A percentile compares a stretch with the other conserved stretches of the same genome.
Evolutionary conservation across 1,140 invertebrate genomes (phyloP).

Genomic region (Nylanderia fulva): DNA sequence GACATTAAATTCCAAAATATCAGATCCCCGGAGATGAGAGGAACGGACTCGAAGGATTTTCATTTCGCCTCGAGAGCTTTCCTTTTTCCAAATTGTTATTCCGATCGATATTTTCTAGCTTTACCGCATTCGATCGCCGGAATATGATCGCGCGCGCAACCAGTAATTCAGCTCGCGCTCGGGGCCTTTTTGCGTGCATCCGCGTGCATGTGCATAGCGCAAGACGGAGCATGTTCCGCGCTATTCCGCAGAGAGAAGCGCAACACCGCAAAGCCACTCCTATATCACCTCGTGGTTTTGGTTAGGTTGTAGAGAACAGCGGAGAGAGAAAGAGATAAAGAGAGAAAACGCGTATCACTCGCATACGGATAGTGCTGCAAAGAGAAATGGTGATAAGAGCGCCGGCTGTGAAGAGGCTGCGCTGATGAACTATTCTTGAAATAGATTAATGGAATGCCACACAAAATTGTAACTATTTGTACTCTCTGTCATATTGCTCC

Average conservation of each 20-base stretch:
- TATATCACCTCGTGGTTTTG: constrained; percentile 79
- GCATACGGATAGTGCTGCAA: constrained; percentile 22
- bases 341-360: constrained; percentile 38
- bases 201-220: constrained; percentile 50
- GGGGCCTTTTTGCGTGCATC: constrained; percentile 59
- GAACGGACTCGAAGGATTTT: background rate
- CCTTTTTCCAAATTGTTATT: background rate
- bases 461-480: constrained; percentile 25
- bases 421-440: constrained; percentile 49
- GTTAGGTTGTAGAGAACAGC: constrained; percentile 36
- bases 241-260: constrained; percentile 62
- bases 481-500: background rate
- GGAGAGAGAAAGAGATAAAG: constrained; percentile 24
- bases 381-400: constrained; percentile 48
- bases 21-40: background rate
- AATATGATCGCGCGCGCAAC: constrained; percentile 22
- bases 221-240: constrained; percentile 70
- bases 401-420: background rate
- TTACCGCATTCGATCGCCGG: background rate
- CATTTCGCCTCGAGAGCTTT: background rate
- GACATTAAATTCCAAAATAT: background rate
- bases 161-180: constrained; percentile 32
- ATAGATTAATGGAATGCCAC: constrained; percentile 12
- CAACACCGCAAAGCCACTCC: constrained; percentile 77
- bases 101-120: background rate